Percentiles rank a stretch among this genome's conserved stretches.
Evolutionary conservation across 1,140 invertebrate species (phyloP).

Genomic region (Phocides pigmalion): DNA sequence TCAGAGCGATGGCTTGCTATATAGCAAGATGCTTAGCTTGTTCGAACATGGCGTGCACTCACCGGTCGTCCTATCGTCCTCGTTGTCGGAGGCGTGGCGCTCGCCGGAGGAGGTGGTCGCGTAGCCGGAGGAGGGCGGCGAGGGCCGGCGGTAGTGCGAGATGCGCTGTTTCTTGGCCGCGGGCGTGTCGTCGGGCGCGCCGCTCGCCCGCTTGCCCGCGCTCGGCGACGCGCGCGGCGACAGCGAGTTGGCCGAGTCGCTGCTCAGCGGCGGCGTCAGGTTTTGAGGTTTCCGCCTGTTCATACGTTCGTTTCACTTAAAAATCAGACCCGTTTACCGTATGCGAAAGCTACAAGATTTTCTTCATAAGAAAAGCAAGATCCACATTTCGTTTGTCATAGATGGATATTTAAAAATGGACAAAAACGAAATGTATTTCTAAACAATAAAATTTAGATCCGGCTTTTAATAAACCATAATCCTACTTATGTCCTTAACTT

Average conservation of each 20-base stretch:
- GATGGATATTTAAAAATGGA: no score
- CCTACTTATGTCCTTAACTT: no score
- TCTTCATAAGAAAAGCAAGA: no score
- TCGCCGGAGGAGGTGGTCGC: conserved; percentile 80
- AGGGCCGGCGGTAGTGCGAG: conserved; percentile 89
- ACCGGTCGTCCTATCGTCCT: conserved; percentile 81
- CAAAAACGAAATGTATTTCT: no score
- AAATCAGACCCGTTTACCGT: no score
- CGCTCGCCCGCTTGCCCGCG: conserved; percentile 87
- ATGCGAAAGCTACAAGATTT: no score
- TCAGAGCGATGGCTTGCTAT: no score
- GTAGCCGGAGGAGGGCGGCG: conserved; percentile 74
- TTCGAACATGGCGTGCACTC: conserved; percentile 8
- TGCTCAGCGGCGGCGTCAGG: conserved; percentile 93
- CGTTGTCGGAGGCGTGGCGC: conserved; percentile 79
- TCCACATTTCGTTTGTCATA: no score
- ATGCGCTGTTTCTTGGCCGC: conserved; percentile 92
- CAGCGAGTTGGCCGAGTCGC: conserved; percentile 87
- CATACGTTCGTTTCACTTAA: no score
- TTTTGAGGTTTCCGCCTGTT: conserved; percentile 93
- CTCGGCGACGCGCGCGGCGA: conserved; percentile 75
- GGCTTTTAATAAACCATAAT: no score
- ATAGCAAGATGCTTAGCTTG: no score
- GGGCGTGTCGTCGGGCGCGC: conserved; percentile 79
- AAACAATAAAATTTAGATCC: no score